phyloP scores from a whole-genome alignment of 2,113 vertebrate species.

The Nannobrachium achirus region DNA sequence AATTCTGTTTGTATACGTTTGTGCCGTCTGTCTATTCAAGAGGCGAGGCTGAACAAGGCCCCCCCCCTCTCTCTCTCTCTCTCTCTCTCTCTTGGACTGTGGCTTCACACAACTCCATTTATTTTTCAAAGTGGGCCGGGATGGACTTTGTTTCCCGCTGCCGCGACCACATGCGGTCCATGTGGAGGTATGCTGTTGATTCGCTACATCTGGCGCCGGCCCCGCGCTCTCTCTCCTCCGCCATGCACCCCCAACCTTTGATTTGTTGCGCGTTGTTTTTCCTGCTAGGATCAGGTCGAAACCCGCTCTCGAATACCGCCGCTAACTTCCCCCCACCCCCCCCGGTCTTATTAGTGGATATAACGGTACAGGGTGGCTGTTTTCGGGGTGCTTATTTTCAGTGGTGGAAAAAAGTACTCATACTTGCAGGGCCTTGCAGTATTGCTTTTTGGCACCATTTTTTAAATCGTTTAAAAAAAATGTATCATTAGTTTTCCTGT shows the following conservation, averaged over 20 bases:
- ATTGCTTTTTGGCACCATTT: no score
- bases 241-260: no score
- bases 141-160: conserved; percentile 32
- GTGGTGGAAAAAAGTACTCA: no score
- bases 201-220: conserved; percentile 43
- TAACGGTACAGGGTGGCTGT: no score
- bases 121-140: conserved; percentile 44
- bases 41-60: conserved; percentile 11
- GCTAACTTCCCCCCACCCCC: no score
- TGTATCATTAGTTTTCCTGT: no score
- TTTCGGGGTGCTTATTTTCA: no score
- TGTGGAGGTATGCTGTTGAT: conserved; percentile 26
- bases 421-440: no score
- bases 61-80: no score
- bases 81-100: conserved; percentile 8
- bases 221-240: conserved; percentile 20
- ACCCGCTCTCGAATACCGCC: no score
- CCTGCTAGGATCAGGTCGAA: neutral
- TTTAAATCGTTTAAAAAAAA: no score
- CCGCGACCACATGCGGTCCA: conserved; percentile 21
- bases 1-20: conserved; percentile 48
- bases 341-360: no score
- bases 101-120: conserved; percentile 38
- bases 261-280: neutral
- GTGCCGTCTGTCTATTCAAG: conserved; percentile 14